Conservation (phyloP, 2,797 vertebrate genomes). For the Kryptopterus vitreolus region DNA sequence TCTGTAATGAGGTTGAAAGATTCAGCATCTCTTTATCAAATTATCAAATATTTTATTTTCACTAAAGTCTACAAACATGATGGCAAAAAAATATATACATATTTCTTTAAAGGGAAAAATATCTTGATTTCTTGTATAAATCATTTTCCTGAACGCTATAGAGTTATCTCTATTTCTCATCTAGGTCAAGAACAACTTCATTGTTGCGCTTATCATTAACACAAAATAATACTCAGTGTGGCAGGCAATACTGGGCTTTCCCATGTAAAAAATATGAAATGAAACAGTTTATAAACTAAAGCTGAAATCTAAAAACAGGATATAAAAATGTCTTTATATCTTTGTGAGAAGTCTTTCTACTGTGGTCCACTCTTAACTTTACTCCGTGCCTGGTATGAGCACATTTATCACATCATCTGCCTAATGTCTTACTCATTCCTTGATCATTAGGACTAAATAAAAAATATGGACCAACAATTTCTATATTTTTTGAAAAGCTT, state of each 20-base stretch:
- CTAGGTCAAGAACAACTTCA: not conserved
- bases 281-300: not conserved
- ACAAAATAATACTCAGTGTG: not conserved
- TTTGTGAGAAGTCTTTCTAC: not conserved
- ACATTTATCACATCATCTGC: not conserved
- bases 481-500: not conserved
- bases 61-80: conserved; percentile 61
- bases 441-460: not conserved
- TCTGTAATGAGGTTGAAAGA: conserved; percentile 67
- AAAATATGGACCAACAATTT: not conserved
- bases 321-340: not conserved
- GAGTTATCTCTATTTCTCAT: conserved; percentile 48
- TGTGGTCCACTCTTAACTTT: not conserved
- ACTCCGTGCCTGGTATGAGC: not conserved
- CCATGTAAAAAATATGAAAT: not conserved
- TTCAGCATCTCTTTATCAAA: conserved; percentile 60
- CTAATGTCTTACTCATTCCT: not conserved
- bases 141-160: conserved; percentile 52
- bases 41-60: conserved; percentile 53
- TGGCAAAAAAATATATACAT: conserved; percentile 64
- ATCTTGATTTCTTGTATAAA: conserved; percentile 14
- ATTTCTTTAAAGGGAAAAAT: conserved; percentile 64
- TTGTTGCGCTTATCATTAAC: not conserved
- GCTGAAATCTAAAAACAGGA: not conserved
- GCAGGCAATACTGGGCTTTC: not conserved